A percentile compares a stretch with the other conserved stretches of the same genome.
Conservation (phyloP, 2,797 vertebrate species). For the Glossophaga mutica region DNA sequence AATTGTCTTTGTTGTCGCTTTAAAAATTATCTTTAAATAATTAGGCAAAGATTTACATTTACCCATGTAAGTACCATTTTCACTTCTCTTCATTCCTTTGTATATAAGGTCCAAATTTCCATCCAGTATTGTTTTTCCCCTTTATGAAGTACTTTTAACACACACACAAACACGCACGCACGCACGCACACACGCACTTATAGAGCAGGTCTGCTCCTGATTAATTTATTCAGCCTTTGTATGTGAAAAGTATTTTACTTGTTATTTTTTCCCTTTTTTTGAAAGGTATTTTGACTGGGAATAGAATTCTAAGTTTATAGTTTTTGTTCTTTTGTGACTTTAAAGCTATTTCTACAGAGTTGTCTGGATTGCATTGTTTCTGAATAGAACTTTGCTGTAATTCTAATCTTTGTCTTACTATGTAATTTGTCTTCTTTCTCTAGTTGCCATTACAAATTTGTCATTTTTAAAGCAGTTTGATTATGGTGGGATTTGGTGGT, state of each 20-base stretch:
- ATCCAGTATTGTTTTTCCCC: background rate
- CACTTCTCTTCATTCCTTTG: background rate
- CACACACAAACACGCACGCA: too few relatives aligned
- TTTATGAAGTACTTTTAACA: background rate
- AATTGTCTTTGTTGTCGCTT: background rate
- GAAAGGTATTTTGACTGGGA: background rate
- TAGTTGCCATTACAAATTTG: background rate
- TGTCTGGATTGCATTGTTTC: background rate
- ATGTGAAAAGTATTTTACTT: background rate
- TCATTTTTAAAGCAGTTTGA: background rate
- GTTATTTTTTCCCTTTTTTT: background rate
- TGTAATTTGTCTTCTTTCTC: background rate
- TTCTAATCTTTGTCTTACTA: background rate
- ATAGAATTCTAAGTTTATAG: background rate
- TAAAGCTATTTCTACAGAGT: background rate
- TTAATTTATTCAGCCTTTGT: background rate
- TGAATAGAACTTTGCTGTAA: background rate
- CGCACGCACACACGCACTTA: too few relatives aligned
- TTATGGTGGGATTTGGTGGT: background rate
- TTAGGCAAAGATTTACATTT: background rate
- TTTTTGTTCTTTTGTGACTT: background rate
- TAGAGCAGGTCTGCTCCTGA: background rate
- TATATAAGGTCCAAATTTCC: background rate
- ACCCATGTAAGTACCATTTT: background rate
- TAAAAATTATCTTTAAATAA: background rate